Evolutionary conservation across 2,888 invertebrate genomes (phyloP).

Genomic region (Agrilus biguttatus): DNA sequence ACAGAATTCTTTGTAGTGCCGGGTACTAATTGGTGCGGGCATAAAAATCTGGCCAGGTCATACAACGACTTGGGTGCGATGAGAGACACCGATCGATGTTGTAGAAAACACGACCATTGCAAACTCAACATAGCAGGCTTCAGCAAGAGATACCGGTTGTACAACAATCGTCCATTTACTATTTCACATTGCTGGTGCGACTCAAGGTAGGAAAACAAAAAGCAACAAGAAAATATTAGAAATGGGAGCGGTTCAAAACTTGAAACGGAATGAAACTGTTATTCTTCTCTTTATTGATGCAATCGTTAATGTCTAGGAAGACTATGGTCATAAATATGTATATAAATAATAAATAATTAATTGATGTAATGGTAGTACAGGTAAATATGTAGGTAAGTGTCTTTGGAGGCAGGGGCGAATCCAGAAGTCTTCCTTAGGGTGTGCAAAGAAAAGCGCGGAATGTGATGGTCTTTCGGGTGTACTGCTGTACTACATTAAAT

Average conservation of each 20-base stretch:
- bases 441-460: too few relatives aligned
- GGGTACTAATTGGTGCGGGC: conserved; percentile 66
- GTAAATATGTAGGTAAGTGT: too few relatives aligned
- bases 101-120: conserved; percentile 61
- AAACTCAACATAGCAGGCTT: conserved; percentile 46
- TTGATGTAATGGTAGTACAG: too few relatives aligned
- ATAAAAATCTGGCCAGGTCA: conserved; percentile 38
- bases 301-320: too few relatives aligned
- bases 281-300: background rate
- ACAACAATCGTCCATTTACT: conserved; percentile 58
- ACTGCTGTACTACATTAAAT: too few relatives aligned
- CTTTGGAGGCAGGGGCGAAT: too few relatives aligned
- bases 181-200: conserved; percentile 66
- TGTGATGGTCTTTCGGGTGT: too few relatives aligned
- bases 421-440: too few relatives aligned
- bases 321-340: too few relatives aligned
- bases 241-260: background rate
- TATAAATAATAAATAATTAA: too few relatives aligned
- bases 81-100: conserved; percentile 51
- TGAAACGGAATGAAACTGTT: background rate
- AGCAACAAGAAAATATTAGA: too few relatives aligned
- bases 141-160: conserved; percentile 42
- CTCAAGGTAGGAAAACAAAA: conserved; percentile 43
- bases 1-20: conserved; percentile 39
- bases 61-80: conserved; percentile 48